Base-by-base conservation (phyloP, 2,888 invertebrate species). In the Ophraella communa region DNA sequence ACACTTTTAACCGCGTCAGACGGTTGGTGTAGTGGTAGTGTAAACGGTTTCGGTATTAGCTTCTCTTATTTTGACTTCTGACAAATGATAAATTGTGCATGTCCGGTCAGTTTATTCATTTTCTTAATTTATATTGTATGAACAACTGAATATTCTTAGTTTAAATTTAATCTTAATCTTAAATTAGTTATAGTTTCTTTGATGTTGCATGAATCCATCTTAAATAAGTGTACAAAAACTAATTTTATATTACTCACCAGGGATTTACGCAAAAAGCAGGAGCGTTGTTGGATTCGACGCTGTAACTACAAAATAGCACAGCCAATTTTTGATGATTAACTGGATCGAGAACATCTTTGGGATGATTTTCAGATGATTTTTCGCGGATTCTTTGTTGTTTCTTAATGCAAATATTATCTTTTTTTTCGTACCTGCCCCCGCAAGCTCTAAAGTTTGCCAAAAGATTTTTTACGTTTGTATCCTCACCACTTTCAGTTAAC, bases 211-310 rank as follows among this genome's bases (percentile, higher is more conserved):
- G 53, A 18, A 11, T 51, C 49, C 33, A 51, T 51, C 11, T 33
- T 35, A 39, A 23, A 30, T 4, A 14, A 51, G 5, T 45, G 27
- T 27, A 7, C 27, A 8, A 8, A 7, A 27, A 35, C n/a, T n/a
- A 44, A 20, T 44, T 44, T 18, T 17, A 23, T 8, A 49, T 2
- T 8, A 27, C 49, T 83, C 77, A 91, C 92, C 94, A 93, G 0
- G 96, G 96, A 77, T 92, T 91, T 0, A 95, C 93, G 80, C 96
- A 96, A 79, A 94, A 95, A 63, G 91, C 91, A 0, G 95, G 94
- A 2, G 92, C 90, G 76, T 94, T 93, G 27, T 87, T 85, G 0
- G 91, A 91, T 75, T 86, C 86, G 65, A 87, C 87, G 69, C 92
- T 91, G 78, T 89, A 94, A 78, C 95, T 96, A 79, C 95, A 97